phyloP scores from a whole-genome alignment of 2,113 vertebrate genomes.

The Pelobates fuscus region DNA sequence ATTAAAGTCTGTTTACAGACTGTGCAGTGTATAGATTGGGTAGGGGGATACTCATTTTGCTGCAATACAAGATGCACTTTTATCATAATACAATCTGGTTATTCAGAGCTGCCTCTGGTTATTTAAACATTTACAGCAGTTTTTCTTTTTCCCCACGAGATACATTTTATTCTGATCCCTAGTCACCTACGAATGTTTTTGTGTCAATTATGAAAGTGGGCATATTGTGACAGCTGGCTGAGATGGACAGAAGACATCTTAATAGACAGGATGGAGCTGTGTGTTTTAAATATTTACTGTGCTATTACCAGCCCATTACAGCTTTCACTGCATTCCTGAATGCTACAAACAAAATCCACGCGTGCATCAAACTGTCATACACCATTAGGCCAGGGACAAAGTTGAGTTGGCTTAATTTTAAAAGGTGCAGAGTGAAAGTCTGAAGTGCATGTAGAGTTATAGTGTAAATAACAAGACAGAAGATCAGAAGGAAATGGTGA shows the following conservation, averaged over 20 bases:
- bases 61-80: too few relatives aligned
- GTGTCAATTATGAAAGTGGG: neutral
- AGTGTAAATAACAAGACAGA: neutral
- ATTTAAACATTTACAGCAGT: too few relatives aligned
- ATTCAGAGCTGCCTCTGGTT: too few relatives aligned
- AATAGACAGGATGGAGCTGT: neutral
- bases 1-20: too few relatives aligned
- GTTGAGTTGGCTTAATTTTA: neutral
- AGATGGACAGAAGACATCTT: neutral
- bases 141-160: too few relatives aligned
- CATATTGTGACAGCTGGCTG: neutral
- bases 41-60: too few relatives aligned
- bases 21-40: too few relatives aligned
- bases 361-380: neutral
- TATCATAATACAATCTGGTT: too few relatives aligned
- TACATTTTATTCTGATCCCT: too few relatives aligned
- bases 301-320: neutral
- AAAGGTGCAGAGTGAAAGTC: neutral
- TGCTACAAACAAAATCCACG: neutral
- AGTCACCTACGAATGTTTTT: neutral
- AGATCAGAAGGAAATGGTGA: neutral
- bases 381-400: neutral
- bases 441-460: neutral
- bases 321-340: neutral
- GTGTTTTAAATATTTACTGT: constrained; percentile 8